Conservation (phyloP, 2,113 vertebrate genomes). For the Eonycteris spelaea region DNA sequence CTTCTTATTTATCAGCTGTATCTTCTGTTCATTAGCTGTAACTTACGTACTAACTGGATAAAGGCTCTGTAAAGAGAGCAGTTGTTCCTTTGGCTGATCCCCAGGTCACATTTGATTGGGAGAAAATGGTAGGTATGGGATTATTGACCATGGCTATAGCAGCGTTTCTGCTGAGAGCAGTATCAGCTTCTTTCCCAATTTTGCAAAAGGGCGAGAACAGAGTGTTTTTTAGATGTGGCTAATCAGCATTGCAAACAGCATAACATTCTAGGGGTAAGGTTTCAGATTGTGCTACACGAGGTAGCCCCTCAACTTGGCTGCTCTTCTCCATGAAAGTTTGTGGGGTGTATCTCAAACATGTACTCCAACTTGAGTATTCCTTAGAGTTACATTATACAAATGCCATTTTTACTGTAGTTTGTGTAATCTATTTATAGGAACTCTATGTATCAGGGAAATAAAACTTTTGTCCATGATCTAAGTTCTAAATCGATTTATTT, state of each 20-base stretch:
- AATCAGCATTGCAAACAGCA: neutral
- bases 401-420: neutral
- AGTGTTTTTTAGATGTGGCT: neutral
- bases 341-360: neutral
- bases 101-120: neutral
- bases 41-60: neutral
- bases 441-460: neutral
- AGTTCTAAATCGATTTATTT: neutral
- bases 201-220: neutral
- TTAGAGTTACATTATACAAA: neutral
- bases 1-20: neutral
- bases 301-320: neutral
- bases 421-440: neutral
- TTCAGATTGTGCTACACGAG: neutral
- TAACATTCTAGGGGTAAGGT: neutral
- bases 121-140: neutral
- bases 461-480: neutral
- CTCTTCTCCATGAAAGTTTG: neutral
- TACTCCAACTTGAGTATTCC: neutral
- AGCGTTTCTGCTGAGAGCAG: neutral
- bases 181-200: neutral
- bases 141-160: neutral
- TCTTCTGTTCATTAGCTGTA: neutral
- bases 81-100: neutral
- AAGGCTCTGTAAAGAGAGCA: neutral